These are phyloP conservation scores for Ammodytes marinus DNA, from an alignment of 2,113 vertebrate genomes.

Conservation along the genomic window DNA sequence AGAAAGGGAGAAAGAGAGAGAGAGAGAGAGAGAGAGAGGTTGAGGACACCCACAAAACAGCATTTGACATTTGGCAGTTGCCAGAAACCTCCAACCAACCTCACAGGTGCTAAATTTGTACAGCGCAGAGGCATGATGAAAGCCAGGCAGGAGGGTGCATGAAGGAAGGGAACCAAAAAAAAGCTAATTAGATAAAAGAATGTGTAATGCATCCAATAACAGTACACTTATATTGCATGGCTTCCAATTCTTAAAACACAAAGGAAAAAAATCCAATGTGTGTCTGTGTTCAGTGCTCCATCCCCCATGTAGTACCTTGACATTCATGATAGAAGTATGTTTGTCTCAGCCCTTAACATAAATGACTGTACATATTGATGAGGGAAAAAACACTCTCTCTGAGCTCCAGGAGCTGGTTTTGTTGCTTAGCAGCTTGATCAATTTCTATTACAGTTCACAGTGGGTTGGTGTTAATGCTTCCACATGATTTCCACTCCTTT, in stretches of 20 bases:
- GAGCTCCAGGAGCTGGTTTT: conserved; percentile 38
- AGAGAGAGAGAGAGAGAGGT: conserved; percentile 2
- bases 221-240: background rate
- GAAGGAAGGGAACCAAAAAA: background rate
- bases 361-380: conserved; percentile 34
- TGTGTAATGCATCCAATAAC: background rate
- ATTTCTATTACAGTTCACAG: conserved; percentile 40
- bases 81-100: conserved; percentile 48
- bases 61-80: conserved; percentile 60
- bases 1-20: conserved; percentile 5
- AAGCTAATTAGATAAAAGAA: background rate
- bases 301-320: conserved; percentile 20
- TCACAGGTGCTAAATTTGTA: conserved; percentile 44
- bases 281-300: conserved; percentile 9
- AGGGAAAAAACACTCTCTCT: conserved; percentile 1
- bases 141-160: background rate
- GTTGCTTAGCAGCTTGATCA: conserved; percentile 71
- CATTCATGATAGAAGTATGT: conserved; percentile 19
- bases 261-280: too few species aligned
- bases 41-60: conserved; percentile 50
- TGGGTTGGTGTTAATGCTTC: conserved; percentile 17
- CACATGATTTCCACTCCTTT: conserved; percentile 17
- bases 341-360: conserved; percentile 50
- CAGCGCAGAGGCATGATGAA: background rate
- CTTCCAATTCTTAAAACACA: background rate